phyloP scores from a whole-genome alignment of 2,113 vertebrate genomes.

The Rhynchomys soricoides region DNA sequence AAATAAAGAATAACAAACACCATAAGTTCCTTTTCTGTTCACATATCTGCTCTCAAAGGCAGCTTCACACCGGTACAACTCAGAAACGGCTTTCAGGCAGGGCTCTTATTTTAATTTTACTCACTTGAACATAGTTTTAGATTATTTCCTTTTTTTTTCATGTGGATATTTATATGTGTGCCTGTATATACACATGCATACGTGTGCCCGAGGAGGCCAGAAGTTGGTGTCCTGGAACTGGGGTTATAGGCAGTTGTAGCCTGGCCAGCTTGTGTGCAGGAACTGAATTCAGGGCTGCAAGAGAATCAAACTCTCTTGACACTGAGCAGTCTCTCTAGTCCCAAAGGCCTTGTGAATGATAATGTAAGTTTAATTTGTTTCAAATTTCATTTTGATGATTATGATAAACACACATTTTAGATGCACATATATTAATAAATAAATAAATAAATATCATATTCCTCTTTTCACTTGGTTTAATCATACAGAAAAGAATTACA shows the following conservation, averaged over 20 bases:
- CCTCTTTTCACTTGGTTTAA: background rate
- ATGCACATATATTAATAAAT: background rate
- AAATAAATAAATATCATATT: background rate
- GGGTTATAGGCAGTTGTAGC: background rate
- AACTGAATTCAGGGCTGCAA: too few species aligned
- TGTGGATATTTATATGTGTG: background rate
- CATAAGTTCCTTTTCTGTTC: conserved; percentile 18
- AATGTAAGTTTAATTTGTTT: background rate
- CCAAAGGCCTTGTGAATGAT: background rate
- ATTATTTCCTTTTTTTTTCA: background rate
- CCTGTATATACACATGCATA: background rate
- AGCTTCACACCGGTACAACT: background rate
- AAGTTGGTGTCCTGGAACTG: background rate
- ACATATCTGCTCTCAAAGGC: background rate
- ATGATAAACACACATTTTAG: conserved; percentile 29
- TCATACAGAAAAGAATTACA: background rate
- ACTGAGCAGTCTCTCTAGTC: background rate
- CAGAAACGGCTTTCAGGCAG: background rate
- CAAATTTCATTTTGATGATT: conserved; percentile 28
- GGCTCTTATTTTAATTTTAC: background rate
- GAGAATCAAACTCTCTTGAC: background rate
- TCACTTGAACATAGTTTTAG: background rate
- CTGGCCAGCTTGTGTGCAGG: too few species aligned
- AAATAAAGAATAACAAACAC: background rate
- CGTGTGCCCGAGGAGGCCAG: too few species aligned